Evolutionary conservation across 2,113 vertebrate genomes (phyloP).

Genomic region (Gnathonemus echidnorhynchus): DNA sequence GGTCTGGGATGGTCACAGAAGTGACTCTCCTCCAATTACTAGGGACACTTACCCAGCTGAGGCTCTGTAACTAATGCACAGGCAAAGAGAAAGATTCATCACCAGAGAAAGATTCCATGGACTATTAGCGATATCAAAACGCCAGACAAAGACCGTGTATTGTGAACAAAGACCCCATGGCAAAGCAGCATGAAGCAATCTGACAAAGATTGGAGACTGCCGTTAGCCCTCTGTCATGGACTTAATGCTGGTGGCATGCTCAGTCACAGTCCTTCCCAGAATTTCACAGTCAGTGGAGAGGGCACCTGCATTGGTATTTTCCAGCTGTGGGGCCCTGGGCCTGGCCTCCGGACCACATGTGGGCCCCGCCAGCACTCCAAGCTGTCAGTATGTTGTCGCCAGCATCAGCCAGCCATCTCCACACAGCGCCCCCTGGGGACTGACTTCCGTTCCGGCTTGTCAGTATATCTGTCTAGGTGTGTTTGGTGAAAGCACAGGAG

Average conservation of each 20-base stretch:
- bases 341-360: neutral
- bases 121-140: neutral
- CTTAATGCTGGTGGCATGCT: neutral
- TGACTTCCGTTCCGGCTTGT: neutral
- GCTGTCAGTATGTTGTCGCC: neutral
- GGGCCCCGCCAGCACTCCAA: neutral
- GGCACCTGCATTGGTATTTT: neutral
- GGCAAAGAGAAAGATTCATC: neutral
- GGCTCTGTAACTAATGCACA: neutral
- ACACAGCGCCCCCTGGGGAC: neutral
- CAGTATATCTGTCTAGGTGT: neutral
- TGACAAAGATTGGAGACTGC: neutral
- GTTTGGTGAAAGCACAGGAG: neutral
- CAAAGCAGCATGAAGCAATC: neutral
- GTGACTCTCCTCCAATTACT: neutral
- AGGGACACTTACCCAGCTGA: neutral
- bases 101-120: neutral
- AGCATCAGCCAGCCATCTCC: neutral
- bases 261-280: neutral
- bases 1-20: neutral
- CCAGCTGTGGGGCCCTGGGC: neutral
- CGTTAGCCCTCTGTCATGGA: neutral
- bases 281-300: neutral
- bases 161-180: neutral
- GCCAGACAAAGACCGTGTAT: neutral